Base-by-base conservation (phyloP, 2,888 invertebrate species). In the Galeopsomyia nigrocyanea region DNA sequence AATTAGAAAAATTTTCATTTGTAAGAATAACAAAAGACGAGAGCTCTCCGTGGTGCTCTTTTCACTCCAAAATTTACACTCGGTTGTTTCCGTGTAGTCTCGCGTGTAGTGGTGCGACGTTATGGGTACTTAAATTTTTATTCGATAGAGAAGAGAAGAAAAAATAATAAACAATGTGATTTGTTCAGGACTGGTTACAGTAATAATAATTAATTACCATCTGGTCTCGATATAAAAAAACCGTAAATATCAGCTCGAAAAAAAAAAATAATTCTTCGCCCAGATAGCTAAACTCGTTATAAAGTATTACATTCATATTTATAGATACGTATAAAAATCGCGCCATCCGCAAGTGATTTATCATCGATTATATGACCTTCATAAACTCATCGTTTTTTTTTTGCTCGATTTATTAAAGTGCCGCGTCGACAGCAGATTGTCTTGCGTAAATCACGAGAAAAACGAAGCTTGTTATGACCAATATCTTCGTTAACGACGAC, bases 1-100 rank as follows among this genome's bases (percentile, higher is more conserved):
- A 71, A 71, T 71, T 71, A 71, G 55, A 19, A 53, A 60, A 66
- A 66, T 61, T 61, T 70, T 58, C 60, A 60, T 71, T 66, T 66
- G 49, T 14, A 10, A 10, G 46, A 17, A 19, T 13, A 58, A 47
- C 51, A 64, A 64, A 49, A 49, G 5, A 55, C 49, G 17, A 31
- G 49, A 16, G n/a, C 2, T 17, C 22, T 50, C 50, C 39, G 19
- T 10, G n/a, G 16, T 16, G 14, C 21, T 31, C 63, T 19, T 51
- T 22, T 63, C 19, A 3, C 13, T 19, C 7, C 1, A 39, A 39
- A 10, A 7, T 39, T 39, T 39, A 39, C 1, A 1, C 10, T 39
- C 7, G 13, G 7, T 39, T 39, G 26, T 26, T 39, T 39, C 39
- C 7, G 10, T 39, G 31, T 31, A 31, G 31, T n/a, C n/a, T n/a